Conservation (phyloP, 2,888 invertebrate species). For the Eutolmus rufibarbis region DNA sequence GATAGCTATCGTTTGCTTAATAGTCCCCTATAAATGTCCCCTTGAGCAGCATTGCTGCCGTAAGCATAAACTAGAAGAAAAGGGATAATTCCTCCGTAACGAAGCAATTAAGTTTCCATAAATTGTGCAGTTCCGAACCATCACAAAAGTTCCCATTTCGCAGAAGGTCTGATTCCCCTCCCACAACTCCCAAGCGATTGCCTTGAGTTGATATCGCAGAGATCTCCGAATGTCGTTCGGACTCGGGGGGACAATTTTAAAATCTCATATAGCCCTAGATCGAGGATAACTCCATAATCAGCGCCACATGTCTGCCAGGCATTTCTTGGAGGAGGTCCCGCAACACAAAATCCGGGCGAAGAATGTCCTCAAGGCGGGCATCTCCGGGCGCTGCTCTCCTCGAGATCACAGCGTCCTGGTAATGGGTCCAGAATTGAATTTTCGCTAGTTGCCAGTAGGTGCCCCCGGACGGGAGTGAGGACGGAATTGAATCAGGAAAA, state of each 20-base stretch:
- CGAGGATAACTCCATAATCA: not conserved
- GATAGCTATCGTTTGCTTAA: not conserved
- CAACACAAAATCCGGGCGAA: not conserved
- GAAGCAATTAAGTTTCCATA: not conserved
- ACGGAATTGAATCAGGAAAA: constrained; percentile 44
- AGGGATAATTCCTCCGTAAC: not conserved
- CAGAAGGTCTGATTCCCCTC: not conserved
- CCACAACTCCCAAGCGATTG: not conserved
- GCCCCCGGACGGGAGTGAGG: not conserved
- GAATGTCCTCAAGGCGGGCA: constrained; percentile 2
- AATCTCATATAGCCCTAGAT: constrained; percentile 10
- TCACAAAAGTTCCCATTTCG: not conserved
- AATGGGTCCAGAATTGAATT: constrained; percentile 32
- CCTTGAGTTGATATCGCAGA: not conserved
- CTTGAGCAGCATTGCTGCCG: not conserved
- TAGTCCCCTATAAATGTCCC: not conserved
- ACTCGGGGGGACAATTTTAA: not conserved
- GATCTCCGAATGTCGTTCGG: not conserved
- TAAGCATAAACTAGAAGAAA: not conserved
- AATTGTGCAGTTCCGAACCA: not conserved
- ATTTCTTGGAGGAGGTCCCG: not conserved
- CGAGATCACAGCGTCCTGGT: not conserved
- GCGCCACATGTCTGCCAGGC: not conserved
- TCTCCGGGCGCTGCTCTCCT: not conserved
- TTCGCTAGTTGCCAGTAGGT: constrained; percentile 27